These are phyloP conservation scores for Acridotheres tristis DNA, from an alignment of 2,797 vertebrate species.

Conservation along the genomic window DNA sequence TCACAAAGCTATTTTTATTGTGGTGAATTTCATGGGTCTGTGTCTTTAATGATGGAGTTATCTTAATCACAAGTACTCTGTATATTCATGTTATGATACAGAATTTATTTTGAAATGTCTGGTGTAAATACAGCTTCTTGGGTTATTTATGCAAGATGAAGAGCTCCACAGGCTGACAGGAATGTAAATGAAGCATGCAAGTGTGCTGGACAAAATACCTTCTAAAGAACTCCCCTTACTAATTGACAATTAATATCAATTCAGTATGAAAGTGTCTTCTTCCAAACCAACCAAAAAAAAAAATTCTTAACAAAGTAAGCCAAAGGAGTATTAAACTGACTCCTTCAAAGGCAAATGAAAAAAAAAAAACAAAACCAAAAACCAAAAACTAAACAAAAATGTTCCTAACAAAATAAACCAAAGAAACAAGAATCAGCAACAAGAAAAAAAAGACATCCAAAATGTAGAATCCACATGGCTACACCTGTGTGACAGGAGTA, in stretches of 20 bases:
- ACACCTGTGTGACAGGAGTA: not conserved
- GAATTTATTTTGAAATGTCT: not conserved
- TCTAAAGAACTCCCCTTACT: not conserved
- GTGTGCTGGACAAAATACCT: not conserved
- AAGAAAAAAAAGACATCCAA: not conserved
- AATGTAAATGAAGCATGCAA: not conserved
- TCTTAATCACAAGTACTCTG: not conserved
- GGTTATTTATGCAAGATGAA: not conserved
- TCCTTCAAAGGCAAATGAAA: too few species aligned
- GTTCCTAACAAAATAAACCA: not conserved
- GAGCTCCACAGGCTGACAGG: not conserved
- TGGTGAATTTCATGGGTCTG: not conserved
- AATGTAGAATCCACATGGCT: not conserved
- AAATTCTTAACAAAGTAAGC: accelerated
- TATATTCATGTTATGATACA: not conserved
- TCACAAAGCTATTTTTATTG: not conserved
- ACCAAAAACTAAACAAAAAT: not conserved
- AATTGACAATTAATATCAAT: not conserved
- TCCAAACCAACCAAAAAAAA: not conserved
- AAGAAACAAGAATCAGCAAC: not conserved
- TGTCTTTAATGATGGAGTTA: not conserved
- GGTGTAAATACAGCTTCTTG: not conserved
- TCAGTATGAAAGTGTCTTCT: not conserved
- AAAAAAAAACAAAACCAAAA: too few species aligned
- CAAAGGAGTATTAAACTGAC: too few species aligned